Conservation (phyloP, 2,888 invertebrate genomes). For the Alcis repandata region DNA sequence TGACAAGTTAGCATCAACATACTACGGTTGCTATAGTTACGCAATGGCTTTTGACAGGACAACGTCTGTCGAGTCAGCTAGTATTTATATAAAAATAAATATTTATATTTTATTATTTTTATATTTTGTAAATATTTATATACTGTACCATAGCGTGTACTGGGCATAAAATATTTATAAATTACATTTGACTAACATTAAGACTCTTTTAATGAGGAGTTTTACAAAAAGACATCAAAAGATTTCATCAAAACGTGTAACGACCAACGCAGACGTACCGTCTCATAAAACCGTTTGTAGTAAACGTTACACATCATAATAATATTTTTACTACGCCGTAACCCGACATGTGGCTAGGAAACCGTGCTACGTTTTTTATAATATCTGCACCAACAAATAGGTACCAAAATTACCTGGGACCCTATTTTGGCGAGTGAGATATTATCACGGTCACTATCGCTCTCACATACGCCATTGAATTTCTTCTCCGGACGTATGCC, state of each 20-base stretch:
- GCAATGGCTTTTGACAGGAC: no score
- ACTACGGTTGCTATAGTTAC: no score
- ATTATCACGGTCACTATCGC: no score
- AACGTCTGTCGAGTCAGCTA: no score
- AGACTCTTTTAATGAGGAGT: not conserved
- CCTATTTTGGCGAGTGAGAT: no score
- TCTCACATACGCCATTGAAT: no score
- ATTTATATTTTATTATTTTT: no score
- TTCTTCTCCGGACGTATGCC: no score
- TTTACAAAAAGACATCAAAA: constrained; percentile 14
- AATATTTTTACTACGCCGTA: constrained; percentile 26
- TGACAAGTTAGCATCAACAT: no score
- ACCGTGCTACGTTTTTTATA: not conserved
- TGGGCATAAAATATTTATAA: not conserved
- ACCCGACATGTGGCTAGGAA: constrained; percentile 14
- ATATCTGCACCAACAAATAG: constrained; percentile 1
- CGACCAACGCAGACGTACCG: not conserved
- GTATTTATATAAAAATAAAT: no score
- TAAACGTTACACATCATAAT: constrained; percentile 10
- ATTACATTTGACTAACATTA: not conserved
- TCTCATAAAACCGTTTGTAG: constrained; percentile 19
- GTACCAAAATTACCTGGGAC: not conserved
- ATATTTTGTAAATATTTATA: not conserved
- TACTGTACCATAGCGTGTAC: not conserved
- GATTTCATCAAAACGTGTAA: constrained; percentile 16